Conservation (phyloP, 2,113 vertebrate genomes). For the Phalacrocorax carbo region DNA sequence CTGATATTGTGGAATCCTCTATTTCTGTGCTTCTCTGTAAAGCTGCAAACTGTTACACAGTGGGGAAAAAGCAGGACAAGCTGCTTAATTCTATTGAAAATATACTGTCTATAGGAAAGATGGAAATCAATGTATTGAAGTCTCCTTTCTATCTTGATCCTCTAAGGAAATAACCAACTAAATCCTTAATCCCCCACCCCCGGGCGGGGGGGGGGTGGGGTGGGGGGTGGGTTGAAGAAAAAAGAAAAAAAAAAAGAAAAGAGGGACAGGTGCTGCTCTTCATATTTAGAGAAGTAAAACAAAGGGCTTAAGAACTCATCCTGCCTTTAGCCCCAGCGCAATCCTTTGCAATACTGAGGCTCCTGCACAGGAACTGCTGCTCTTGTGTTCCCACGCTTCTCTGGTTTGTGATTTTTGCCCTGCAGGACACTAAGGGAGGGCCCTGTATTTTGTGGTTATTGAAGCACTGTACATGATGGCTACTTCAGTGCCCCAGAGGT, state of each 20-base stretch:
- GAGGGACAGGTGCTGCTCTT: slow-evolving; percentile 13
- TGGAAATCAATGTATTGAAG: slow-evolving; percentile 21
- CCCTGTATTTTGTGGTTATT: background rate
- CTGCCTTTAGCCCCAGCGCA: background rate
- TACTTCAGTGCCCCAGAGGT: background rate
- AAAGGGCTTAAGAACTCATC: background rate
- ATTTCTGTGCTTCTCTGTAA: background rate
- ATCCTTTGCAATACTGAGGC: background rate
- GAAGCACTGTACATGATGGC: background rate
- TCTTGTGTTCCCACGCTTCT: slow-evolving; percentile 12
- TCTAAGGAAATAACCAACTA: slow-evolving; percentile 51
- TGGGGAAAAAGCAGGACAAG: background rate
- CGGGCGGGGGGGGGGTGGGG: no score
- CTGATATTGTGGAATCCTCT: background rate
- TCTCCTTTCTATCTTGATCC: slow-evolving; percentile 33
- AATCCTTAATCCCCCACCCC: slow-evolving; percentile 35
- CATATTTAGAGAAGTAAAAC: background rate
- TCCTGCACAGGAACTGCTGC: background rate
- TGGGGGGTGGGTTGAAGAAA: no score
- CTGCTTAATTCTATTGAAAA: slow-evolving; percentile 36
- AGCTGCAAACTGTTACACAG: background rate
- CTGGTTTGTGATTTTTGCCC: slow-evolving; percentile 12
- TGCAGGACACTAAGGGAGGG: background rate
- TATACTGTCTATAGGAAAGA: slow-evolving; percentile 4
- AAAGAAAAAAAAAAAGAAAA: background rate